Base-by-base conservation (phyloP, 2,888 invertebrate species). In the Argyra leucocephala region DNA sequence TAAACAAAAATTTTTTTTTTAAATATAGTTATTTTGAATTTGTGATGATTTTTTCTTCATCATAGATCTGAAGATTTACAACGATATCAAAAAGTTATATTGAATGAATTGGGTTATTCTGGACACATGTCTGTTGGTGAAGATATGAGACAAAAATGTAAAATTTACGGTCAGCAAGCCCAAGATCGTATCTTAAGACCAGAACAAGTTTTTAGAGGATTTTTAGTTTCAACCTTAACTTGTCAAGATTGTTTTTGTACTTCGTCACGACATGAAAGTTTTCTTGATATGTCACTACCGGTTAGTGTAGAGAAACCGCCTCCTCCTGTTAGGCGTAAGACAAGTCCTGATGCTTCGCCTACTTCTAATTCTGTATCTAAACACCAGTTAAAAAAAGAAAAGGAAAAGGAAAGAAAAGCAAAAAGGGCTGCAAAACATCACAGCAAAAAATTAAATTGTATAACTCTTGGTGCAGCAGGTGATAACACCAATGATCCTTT, bases 161-260 rank as follows among this genome's bases (percentile, higher is more conserved):
- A 92, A 81, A 89, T 88, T 73, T 91, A 92, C 73, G 91, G 91
- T 6, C 87, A 88, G 72, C 90, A 91, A 78, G 91, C 90, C 0
- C 86, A 86, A 0, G 88, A 90, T 70, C 84, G 88, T 67, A 85
- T 89, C 74, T 81, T 91, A 36, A 86, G 89, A 62, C 88, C 91
- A 0, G 97, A 98, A 78, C 89, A 90, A 82, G 89, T 98, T 64
- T 99, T 98, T 82, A 89, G 95, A 31, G 98, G 98, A 0, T 88
- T 90, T 74, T 83, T 97, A 18, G 90, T 96, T 2, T 96, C 95
- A 36, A 92, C 91, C 0, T 81, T 93, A 57, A 88, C 91, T 66
- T 98, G 97, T 77, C 88, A 92, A 73, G 91, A 92, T 68, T 98
- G 98, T 76, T 84, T 86, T 68, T 88, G 93, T 80, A 87, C 89